Evolutionary conservation across 64 coral and sea anemone species (phyloP).

Genomic region (Stylophora pistillata): DNA sequence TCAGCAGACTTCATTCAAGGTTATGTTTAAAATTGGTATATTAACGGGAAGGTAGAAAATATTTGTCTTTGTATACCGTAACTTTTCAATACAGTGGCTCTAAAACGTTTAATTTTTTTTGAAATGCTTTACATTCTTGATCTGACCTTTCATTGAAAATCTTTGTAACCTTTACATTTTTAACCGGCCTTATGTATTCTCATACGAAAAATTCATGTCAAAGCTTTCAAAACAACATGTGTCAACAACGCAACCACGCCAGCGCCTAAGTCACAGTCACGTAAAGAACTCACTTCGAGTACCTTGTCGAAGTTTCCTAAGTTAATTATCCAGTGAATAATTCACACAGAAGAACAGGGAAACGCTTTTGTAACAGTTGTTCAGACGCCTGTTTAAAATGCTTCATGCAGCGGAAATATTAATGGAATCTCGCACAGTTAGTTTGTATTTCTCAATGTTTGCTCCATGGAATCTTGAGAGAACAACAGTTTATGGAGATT

Average conservation of each 20-base stretch:
- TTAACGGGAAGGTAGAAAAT: neutral
- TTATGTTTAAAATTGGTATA: neutral
- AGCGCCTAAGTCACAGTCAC: neutral
- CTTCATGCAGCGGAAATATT: conserved; percentile 33
- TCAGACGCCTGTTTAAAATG: conserved; percentile 17
- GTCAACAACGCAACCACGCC: conserved; percentile 29
- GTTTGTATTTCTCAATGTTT: conserved; percentile 52
- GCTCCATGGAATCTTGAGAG: conserved; percentile 36
- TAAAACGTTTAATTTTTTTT: neutral
- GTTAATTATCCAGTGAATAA: neutral
- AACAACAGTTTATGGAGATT: conserved; percentile 40
- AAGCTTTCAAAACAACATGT: conserved; percentile 20
- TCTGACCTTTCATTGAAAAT: conserved; percentile 15
- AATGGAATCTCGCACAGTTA: conserved; percentile 18
- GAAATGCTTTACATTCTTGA: conserved; percentile 28
- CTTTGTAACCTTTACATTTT: conserved; percentile 37
- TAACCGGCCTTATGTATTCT: neutral
- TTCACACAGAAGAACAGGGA: neutral
- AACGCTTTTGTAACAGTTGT: neutral
- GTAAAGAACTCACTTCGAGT: neutral
- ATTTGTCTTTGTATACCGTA: neutral
- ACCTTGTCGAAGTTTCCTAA: neutral
- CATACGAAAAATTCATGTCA: conserved; percentile 24
- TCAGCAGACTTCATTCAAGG: neutral
- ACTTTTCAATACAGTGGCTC: neutral